These are phyloP conservation scores for Pituophis catenifer DNA, from an alignment of 2,113 vertebrate species.

Conservation along the genomic window DNA sequence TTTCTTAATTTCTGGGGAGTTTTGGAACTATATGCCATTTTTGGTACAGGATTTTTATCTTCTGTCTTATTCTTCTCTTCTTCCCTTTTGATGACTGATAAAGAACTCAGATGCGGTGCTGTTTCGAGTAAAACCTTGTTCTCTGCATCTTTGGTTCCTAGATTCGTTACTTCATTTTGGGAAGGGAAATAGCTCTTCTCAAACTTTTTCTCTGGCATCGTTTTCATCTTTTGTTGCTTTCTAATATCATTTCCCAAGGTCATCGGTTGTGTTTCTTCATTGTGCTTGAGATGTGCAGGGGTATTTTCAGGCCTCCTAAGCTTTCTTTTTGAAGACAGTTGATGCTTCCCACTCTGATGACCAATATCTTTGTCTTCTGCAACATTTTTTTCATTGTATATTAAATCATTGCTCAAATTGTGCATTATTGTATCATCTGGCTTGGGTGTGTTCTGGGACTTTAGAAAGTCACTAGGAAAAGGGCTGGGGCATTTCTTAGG, in stretches of 20 bases:
- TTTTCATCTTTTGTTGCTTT: conserved; percentile 17
- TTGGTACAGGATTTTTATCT: conserved; percentile 9
- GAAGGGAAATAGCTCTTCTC: not conserved
- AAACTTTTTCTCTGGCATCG: not conserved
- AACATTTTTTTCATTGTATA: not conserved
- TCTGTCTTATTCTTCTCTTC: not conserved
- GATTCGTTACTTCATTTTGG: not conserved
- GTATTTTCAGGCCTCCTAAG: conserved; percentile 29
- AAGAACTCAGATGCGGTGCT: not conserved
- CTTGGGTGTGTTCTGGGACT: accelerated
- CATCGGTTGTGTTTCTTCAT: conserved; percentile 1
- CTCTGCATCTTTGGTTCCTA: not conserved
- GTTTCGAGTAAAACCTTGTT: conserved; percentile 19
- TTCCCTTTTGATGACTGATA: conserved; percentile 9
- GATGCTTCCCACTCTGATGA: not conserved
- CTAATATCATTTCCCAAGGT: conserved; percentile 10
- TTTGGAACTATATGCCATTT: conserved; percentile 20
- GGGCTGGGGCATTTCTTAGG: not conserved
- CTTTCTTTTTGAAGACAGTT: not conserved
- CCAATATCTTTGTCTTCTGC: not conserved
- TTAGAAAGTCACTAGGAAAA: not conserved
- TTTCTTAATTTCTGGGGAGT: not conserved
- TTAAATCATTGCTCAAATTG: not conserved
- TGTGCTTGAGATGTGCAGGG: accelerated
- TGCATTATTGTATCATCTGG: not conserved